Evolutionary conservation across 2,113 vertebrate genomes (phyloP).

Genomic region (Vulpes vulpes): DNA sequence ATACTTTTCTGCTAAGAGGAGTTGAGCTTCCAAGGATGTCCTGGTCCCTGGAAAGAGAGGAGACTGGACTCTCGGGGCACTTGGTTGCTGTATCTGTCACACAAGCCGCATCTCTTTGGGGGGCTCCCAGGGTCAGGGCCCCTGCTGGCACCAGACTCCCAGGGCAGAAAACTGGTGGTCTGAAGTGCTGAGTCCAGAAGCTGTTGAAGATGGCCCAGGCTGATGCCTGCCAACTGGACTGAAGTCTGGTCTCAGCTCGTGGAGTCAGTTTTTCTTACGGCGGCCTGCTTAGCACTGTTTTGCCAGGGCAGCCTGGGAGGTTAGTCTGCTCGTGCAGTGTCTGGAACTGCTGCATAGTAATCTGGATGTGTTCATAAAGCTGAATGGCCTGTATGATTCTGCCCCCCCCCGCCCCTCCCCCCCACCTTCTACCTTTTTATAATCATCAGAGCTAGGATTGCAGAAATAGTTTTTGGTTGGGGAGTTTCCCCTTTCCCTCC

Average conservation of each 20-base stretch:
- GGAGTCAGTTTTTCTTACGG: not conserved
- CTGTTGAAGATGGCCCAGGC: not conserved
- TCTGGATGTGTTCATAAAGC: not conserved
- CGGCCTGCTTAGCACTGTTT: not conserved
- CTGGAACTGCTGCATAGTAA: not conserved
- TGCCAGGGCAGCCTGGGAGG: not conserved
- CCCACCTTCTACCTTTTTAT: not conserved
- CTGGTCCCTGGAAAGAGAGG: not conserved
- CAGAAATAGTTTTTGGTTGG: not conserved
- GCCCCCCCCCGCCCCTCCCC: accelerated
- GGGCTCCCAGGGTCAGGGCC: not conserved
- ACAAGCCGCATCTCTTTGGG: not conserved
- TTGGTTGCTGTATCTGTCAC: not conserved
- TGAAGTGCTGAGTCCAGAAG: not conserved
- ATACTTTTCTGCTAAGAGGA: not conserved
- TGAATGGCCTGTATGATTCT: not conserved
- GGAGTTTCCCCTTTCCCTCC: not conserved
- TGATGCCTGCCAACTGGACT: not conserved
- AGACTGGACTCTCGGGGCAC: not conserved
- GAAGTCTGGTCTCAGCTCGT: not conserved
- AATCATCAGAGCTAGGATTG: not conserved
- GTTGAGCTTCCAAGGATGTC: not conserved
- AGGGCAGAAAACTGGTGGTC: not conserved
- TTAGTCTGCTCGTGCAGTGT: not conserved
- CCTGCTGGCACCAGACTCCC: not conserved